These are phyloP conservation scores for Boloria selene DNA, from an alignment of 2,888 invertebrate genomes.

Conservation along the genomic window DNA sequence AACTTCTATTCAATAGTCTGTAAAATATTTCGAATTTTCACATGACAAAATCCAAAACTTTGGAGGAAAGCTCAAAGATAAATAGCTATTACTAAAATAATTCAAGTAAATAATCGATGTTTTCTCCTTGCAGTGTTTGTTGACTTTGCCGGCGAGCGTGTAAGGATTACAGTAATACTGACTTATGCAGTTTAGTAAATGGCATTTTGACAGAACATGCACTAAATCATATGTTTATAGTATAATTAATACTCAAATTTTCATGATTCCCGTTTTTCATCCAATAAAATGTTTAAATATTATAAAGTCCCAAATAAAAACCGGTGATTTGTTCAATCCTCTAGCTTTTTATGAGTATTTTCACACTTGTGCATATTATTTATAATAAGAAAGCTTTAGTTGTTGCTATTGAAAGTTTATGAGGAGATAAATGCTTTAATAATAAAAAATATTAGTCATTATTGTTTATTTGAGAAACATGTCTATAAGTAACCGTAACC, in stretches of 20 bases:
- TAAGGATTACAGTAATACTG: conserved; percentile 20
- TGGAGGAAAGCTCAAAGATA: background rate
- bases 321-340: too few species aligned
- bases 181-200: conserved; percentile 13
- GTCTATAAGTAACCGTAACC: too few species aligned
- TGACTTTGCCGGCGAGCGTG: conserved; percentile 3
- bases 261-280: conserved; percentile 11
- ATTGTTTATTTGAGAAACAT: too few species aligned
- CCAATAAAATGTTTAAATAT: conserved; percentile 16
- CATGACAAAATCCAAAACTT: background rate
- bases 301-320: background rate
- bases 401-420: too few species aligned
- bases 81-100: conserved; percentile 13
- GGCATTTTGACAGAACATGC: conserved; percentile 13
- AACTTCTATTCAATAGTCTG: too few species aligned
- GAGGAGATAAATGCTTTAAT: too few species aligned
- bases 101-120: conserved; percentile 6
- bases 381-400: too few species aligned
- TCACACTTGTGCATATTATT: too few species aligned
- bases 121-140: conserved; percentile 11
- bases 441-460: too few species aligned
- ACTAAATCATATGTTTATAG: conserved; percentile 13
- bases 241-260: conserved; percentile 5
- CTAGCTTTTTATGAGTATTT: too few species aligned
- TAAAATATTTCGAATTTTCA: too few species aligned